These are phyloP conservation scores for Drosophila sp. DNA, from an alignment of 1,140 invertebrate genomes.

Conservation along the genomic window DNA sequence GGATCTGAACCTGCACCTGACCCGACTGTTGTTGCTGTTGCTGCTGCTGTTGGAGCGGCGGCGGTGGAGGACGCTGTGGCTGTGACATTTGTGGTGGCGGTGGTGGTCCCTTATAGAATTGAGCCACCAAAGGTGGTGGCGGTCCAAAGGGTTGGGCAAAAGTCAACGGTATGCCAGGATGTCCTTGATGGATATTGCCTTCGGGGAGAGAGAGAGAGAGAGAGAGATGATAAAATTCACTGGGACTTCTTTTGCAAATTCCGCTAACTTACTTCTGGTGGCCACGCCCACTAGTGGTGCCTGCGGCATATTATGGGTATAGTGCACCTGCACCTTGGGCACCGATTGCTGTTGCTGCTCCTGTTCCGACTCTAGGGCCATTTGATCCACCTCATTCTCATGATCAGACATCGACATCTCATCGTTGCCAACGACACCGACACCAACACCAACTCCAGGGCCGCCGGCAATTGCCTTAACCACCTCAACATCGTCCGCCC, in stretches of 20 bases:
- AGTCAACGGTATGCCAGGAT: constrained; percentile 72
- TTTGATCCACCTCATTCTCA: constrained; percentile 86
- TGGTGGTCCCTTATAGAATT: constrained; percentile 88
- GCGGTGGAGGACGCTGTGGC: constrained; percentile 83
- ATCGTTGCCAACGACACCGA: constrained; percentile 51
- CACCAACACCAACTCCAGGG: background rate
- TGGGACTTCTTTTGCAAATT: background rate
- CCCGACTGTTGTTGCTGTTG: constrained; percentile 85
- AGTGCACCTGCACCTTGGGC: constrained; percentile 78
- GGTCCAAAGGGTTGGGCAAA: constrained; percentile 84
- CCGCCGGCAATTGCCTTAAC: constrained; percentile 85
- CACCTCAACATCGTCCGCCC: constrained; percentile 86
- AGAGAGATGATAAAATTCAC: background rate
- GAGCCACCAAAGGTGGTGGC: constrained; percentile 83
- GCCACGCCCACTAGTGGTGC: constrained; percentile 71
- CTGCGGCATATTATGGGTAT: constrained; percentile 85
- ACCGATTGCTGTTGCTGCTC: constrained; percentile 83
- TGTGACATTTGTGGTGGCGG: constrained; percentile 85
- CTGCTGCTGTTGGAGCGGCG: constrained; percentile 85
- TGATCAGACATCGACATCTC: constrained; percentile 83
- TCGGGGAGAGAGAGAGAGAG: background rate
- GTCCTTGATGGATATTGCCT: constrained; percentile 76
- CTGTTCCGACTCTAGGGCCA: constrained; percentile 87
- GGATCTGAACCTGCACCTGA: constrained; percentile 84
- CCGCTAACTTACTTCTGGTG: constrained; percentile 67